These are phyloP conservation scores for Meiosimyza decipiens DNA, from an alignment of 2,888 invertebrate species.

Conservation along the genomic window DNA sequence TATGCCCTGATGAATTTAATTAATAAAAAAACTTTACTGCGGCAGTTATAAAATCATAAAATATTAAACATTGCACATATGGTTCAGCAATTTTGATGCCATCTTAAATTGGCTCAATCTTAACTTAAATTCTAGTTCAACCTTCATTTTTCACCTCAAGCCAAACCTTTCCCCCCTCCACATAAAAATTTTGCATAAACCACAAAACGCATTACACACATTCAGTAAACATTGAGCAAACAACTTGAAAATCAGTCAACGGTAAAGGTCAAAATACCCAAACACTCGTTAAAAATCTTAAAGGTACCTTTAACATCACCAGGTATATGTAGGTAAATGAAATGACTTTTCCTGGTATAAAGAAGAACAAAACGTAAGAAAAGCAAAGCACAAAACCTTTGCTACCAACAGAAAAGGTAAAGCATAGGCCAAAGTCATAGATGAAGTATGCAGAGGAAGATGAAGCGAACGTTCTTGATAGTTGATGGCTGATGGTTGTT, in stretches of 20 bases:
- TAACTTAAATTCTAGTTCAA: no score
- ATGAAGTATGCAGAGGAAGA: background rate
- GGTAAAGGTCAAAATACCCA: constrained; percentile 24
- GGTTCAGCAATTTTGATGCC: no score
- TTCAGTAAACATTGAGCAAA: background rate
- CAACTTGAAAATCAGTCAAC: constrained; percentile 8
- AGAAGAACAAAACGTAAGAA: background rate
- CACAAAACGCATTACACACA: background rate
- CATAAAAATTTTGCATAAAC: background rate
- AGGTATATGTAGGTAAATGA: background rate
- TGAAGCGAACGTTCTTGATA: constrained; percentile 3
- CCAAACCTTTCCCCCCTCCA: no score
- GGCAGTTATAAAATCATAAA: no score
- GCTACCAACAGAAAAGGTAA: background rate
- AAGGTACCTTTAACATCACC: background rate
- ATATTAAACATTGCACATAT: no score
- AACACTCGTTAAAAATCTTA: background rate
- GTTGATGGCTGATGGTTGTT: background rate
- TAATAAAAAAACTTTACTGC: no score
- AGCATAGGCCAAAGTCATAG: background rate
- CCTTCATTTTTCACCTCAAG: no score
- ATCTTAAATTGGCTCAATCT: no score
- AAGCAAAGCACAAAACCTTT: background rate
- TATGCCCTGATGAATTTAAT: no score
- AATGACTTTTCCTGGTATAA: constrained; percentile 16